Conservation (phyloP, 2,888 invertebrate genomes). For the Drosophila incognita region DNA sequence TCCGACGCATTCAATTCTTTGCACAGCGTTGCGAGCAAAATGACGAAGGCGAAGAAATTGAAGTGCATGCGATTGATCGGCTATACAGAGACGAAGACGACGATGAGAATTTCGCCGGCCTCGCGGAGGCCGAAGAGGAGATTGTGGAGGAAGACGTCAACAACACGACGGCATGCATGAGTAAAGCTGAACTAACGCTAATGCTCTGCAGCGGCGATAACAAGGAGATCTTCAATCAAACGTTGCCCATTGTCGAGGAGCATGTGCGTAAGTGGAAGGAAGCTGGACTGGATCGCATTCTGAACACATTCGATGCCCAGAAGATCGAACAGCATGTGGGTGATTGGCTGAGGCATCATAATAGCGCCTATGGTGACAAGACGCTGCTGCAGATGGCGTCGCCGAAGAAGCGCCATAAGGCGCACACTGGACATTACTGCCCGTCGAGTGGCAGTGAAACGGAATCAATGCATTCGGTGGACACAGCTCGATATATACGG, state of each 20-base stretch:
- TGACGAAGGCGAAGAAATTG: conserved; percentile 40
- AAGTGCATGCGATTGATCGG: conserved; percentile 33
- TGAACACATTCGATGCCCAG: conserved; percentile 78
- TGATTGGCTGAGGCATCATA: conserved; percentile 77
- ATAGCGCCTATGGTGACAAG: conserved; percentile 58
- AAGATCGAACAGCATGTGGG: conserved; percentile 81
- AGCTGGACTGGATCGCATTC: conserved; percentile 76
- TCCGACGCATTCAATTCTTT: not conserved
- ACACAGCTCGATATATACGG: conserved; percentile 82
- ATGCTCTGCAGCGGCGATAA: conserved; percentile 50
- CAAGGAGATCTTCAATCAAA: conserved; percentile 73
- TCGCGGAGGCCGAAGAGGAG: conserved; percentile 51
- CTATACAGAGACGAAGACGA: conserved; percentile 34
- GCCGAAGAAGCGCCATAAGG: not conserved
- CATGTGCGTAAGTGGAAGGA: conserved; percentile 78
- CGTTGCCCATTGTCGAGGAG: conserved; percentile 76
- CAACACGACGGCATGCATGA: conserved; percentile 52
- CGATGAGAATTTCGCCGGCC: not conserved
- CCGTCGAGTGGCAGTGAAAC: conserved; percentile 43
- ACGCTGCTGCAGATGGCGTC: not conserved
- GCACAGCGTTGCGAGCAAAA: conserved; percentile 26
- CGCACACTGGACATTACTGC: not conserved
- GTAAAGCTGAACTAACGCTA: conserved; percentile 53
- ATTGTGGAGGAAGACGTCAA: conserved; percentile 34
- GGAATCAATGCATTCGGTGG: conserved; percentile 81